Evolutionary conservation across 2,797 vertebrate species (phyloP).

Genomic region (Bovichtus variegatus): DNA sequence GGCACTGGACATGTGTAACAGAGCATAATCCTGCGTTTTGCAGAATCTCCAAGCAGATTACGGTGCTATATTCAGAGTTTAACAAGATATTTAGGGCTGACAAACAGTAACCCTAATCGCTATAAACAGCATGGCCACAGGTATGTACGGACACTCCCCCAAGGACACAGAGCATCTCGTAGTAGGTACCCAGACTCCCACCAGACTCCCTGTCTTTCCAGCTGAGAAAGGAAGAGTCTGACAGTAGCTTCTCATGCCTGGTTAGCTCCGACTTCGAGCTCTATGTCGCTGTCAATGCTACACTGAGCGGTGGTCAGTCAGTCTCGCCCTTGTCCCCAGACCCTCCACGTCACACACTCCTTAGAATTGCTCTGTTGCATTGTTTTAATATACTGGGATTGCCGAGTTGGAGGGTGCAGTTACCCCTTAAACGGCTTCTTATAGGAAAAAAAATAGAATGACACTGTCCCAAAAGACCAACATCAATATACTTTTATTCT

Average conservation of each 20-base stretch:
- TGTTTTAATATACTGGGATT: no score
- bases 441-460: neutral
- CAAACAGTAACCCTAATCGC: neutral
- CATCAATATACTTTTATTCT: slow-evolving; percentile 1
- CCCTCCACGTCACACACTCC: neutral
- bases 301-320: neutral
- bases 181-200: neutral
- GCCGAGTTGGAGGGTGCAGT: neutral
- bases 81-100: neutral
- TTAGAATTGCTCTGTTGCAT: neutral
- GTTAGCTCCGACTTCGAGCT: neutral
- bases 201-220: no score
- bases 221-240: neutral
- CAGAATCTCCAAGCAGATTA: neutral
- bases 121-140: neutral
- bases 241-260: neutral
- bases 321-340: neutral
- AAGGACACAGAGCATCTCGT: neutral
- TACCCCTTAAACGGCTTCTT: neutral
- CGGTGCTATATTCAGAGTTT: neutral
- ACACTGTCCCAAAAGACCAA: neutral
- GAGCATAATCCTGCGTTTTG: neutral
- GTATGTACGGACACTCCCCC: neutral
- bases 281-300: neutral
- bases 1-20: neutral